Evolutionary conservation across 2,888 invertebrate species (phyloP).

Genomic region (Athalia circularis): DNA sequence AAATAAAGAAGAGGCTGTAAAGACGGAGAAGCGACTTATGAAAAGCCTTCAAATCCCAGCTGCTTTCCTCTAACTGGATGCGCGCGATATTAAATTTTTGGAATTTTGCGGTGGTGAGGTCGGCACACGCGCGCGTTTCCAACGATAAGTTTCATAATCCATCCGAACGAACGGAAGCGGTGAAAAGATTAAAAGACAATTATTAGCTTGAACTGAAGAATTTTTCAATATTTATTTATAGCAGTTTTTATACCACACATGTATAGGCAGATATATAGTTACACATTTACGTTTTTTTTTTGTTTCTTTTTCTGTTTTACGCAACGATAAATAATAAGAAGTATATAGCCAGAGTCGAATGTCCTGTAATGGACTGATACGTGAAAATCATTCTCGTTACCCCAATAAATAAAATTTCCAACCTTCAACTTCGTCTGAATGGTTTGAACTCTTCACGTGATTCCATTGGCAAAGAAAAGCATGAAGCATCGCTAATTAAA

Average conservation of each 20-base stretch:
- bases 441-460: background rate
- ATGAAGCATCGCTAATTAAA: conserved; percentile 52
- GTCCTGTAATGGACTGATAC: background rate
- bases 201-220: too few species aligned
- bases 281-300: background rate
- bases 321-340: background rate
- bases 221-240: too few species aligned
- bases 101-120: conserved; percentile 75
- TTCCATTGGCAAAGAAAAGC: background rate
- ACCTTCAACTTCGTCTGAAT: background rate
- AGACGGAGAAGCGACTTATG: conserved; percentile 66
- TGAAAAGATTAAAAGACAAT: too few species aligned
- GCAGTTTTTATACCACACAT: too few species aligned
- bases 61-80: conserved; percentile 53
- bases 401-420: background rate
- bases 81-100: conserved; percentile 77
- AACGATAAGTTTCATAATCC: too few species aligned
- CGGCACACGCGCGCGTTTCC: conserved; percentile 55
- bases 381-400: background rate
- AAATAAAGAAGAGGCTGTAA: background rate
- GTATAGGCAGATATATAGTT: too few species aligned
- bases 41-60: conserved; percentile 59
- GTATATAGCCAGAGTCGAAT: background rate
- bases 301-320: background rate
- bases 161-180: too few species aligned